These are phyloP conservation scores for Whitmania pigra DNA, from an alignment of 1,140 invertebrate genomes.

Conservation along the genomic window DNA sequence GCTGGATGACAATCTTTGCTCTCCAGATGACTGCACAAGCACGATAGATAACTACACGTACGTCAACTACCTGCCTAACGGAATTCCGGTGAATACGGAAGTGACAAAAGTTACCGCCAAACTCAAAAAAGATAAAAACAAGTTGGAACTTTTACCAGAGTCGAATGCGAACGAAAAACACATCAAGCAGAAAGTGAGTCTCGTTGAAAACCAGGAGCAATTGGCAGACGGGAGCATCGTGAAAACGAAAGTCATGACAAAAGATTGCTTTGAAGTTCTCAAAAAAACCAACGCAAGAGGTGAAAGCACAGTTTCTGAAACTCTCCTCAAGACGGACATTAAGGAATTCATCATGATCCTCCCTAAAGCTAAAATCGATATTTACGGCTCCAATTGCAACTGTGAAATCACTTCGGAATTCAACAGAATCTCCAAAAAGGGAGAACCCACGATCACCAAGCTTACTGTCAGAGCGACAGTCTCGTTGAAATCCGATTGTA, in stretches of 20 bases:
- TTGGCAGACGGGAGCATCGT: neutral
- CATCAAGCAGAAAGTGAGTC: neutral
- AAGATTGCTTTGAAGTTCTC: neutral
- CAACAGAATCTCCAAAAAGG: neutral
- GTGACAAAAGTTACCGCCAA: conserved; percentile 3
- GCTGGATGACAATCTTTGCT: conserved; percentile 1
- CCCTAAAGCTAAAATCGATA: neutral
- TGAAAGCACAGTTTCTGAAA: neutral
- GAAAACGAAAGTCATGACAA: conserved; percentile 2
- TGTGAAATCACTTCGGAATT: neutral
- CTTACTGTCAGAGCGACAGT: neutral
- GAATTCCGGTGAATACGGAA: neutral
- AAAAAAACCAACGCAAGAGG: neutral
- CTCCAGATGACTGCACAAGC: neutral
- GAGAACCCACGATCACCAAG: neutral
- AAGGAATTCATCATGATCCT: neutral
- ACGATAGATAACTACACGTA: conserved; percentile 1
- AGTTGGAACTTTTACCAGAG: neutral
- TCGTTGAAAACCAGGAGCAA: neutral
- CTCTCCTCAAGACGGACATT: neutral
- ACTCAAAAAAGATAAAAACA: conserved; percentile 8
- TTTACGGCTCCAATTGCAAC: neutral
- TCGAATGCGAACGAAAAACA: neutral
- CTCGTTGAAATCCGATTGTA: too few relatives aligned
- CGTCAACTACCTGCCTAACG: conserved; percentile 6